Evolutionary conservation across 2,113 vertebrate genomes (phyloP), one percentile per base, ranked within the genome.

Genomic region (Tyrannus savana): DNA sequence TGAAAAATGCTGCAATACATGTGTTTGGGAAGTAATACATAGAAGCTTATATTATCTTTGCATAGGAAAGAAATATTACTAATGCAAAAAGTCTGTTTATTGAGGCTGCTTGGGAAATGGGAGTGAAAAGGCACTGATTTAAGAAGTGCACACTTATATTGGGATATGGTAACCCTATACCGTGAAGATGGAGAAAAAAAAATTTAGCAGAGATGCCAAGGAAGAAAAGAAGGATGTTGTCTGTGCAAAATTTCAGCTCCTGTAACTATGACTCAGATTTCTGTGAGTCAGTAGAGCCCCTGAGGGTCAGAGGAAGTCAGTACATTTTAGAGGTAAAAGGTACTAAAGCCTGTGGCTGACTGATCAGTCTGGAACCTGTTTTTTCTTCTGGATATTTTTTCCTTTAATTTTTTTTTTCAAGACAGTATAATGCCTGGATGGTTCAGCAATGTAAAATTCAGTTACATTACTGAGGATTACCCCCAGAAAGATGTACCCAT

Each of bases 181-280:
- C 9, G 25, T 7, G 14, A 53, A 75, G 58, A 30, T 2, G 8
- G 37, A 39, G 17, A 9, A 28, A 44, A 56, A 56, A 37, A n/a
- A 39, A 23, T 0, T 37, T 30, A 75, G 27, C 21, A 21, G 8
- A 35, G 28, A 9, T 62, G 23, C 7, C 5, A 67, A 16, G 33
- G 46, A 53, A 69, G 27, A 74, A 73, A 87, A 81, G 46, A 19
- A 89, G 23, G 42, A 56, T 55, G 64, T 80, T 66, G 44, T 85
- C 84, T 67, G 42, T 63, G 55, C 55, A 63, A 39, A 87, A 55
- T 10, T 90, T 39, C 63, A 77, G 55, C 35, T 76, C 58, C 77
- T 95, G 82, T 88, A 90, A 88, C 62, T 69, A 42, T 92, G 95
- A 96, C 58, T 97, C 94, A 87, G 74, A 72, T 73, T 78, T 93